Percentiles rank a stretch among this genome's conserved stretches.
Evolutionary conservation across 2,888 invertebrate genomes (phyloP).

Genomic region (Calameuta pallipes): DNA sequence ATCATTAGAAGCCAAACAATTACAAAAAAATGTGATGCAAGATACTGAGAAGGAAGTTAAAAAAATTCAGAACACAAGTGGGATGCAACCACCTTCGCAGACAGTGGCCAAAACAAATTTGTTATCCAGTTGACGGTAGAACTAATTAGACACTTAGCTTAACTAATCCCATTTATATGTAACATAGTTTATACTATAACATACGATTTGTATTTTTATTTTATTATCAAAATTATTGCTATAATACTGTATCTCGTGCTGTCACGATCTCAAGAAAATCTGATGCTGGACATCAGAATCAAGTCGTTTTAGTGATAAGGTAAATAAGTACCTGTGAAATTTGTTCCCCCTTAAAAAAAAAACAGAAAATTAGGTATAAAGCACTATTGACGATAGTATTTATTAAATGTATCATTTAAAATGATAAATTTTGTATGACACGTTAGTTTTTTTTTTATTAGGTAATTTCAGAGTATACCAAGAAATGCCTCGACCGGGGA

Average conservation of each 20-base stretch:
- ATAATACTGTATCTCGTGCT: conserved; percentile 8
- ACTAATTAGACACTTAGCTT: conserved; percentile 17
- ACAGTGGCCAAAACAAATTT: conserved; percentile 16
- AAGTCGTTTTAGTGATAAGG: neutral
- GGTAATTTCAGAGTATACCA: neutral
- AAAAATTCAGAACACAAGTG: neutral
- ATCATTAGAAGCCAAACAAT: conserved; percentile 67
- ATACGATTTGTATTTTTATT: conserved; percentile 17
- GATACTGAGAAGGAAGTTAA: neutral
- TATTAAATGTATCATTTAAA: neutral
- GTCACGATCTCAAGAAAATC: neutral
- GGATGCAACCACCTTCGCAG: neutral
- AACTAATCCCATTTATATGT: conserved; percentile 30
- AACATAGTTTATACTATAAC: conserved; percentile 14
- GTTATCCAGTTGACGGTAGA: conserved; percentile 29
- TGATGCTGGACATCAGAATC: neutral
- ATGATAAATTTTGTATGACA: neutral
- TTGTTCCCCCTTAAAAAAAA: neutral
- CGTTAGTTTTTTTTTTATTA: neutral
- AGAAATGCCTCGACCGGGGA: neutral
- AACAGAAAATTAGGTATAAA: neutral
- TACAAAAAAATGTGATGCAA: conserved; percentile 11
- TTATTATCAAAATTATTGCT: conserved; percentile 16
- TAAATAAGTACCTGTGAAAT: neutral
- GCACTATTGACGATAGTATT: neutral